A percentile compares a stretch with the other conserved stretches of the same genome.
phyloP scores from a whole-genome alignment of 1,140 invertebrate species.

The Dryas iulia region DNA sequence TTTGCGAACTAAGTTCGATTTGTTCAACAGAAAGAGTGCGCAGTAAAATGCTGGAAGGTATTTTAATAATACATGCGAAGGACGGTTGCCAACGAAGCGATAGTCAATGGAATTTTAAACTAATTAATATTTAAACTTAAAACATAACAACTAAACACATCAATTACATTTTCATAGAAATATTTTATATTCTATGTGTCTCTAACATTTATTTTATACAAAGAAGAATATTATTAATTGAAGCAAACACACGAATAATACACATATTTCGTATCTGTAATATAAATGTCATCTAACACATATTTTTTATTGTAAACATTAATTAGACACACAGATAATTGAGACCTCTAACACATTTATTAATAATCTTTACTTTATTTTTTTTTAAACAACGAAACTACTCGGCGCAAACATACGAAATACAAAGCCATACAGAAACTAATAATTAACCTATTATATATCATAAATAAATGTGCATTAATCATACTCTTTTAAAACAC shows the following conservation, averaged over 20 bases:
- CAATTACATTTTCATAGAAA: neutral
- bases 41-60: neutral
- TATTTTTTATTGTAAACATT: constrained; percentile 12
- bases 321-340: constrained; percentile 14
- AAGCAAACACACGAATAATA: neutral
- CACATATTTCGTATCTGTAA: neutral
- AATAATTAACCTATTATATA: neutral
- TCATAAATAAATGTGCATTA: neutral
- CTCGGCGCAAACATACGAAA: neutral
- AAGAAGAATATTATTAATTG: neutral
- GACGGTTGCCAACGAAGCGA: constrained; percentile 43
- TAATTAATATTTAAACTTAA: neutral
- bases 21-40: constrained; percentile 26
- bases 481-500: neutral
- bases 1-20: constrained; percentile 53
- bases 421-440: neutral
- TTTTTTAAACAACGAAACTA: constrained; percentile 2
- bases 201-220: neutral
- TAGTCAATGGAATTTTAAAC: neutral
- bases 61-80: constrained; percentile 30
- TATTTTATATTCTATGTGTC: neutral
- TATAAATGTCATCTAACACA: neutral
- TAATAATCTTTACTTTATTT: neutral
- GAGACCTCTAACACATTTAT: constrained; percentile 1
- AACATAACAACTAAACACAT: neutral